Base-by-base conservation (phyloP, 2,888 invertebrate genomes). In the Melinopterus prodromus region DNA sequence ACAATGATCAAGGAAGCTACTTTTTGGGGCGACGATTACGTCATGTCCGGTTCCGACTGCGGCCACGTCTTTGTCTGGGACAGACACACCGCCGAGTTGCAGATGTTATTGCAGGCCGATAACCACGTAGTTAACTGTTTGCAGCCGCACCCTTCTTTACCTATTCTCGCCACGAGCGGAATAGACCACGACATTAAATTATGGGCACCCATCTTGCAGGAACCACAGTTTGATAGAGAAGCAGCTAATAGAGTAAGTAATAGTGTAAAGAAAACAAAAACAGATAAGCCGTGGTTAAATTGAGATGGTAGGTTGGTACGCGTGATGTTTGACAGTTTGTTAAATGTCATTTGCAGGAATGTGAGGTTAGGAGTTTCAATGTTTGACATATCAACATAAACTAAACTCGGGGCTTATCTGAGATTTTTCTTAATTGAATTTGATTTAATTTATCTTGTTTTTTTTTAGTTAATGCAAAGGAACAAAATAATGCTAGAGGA, bases 31-130 rank as follows among this genome's bases (percentile, higher is more conserved):
- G 91, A 94, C 84, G 90, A 94, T 84, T 95, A 92, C 89, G 93
- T 97, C 14, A 93, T 96, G 93, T 95, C 95, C 26, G 97, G 97
- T n/a, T 96, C 95, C 14, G 97, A 97, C 89, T 97, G 97, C 88
- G 97, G 96, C 0, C 96, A 96, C 86, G 94, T 97, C 14, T 96
- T 97, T 86, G 91, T 95, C 69, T 97, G 96, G 97, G 92, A 96
- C 78, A 91, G 94, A 69, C 89, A 92, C 74, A 93, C 94, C 0
- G 94, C 93, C 0, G 91, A 92, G 83, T 89, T 96, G 79, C 93
- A 94, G 53, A 95, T 94, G 93, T 89, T 95, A 0, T 89, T 96
- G 82, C 93, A 95, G 86, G 96, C 95, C 5, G 97, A 97, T 89
- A 93, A 93, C 81, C 96, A 96, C 87, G 94, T 94, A 0, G 96